Base-by-base conservation (phyloP, 2,888 invertebrate genomes). In the Epirrhoe alternata region DNA sequence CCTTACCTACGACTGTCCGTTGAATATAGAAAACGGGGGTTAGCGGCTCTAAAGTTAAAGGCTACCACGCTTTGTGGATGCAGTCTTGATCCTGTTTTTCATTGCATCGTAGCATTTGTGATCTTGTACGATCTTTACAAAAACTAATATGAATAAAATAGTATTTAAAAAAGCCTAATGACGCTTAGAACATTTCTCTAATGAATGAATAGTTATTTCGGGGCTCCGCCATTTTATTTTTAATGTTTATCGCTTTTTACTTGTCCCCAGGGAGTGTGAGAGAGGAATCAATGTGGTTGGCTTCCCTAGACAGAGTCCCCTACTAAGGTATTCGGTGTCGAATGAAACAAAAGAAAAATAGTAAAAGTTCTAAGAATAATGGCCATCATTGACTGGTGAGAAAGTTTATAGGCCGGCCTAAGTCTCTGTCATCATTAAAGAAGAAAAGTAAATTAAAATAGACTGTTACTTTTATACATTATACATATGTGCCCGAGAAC, bases 191-290 rank as follows among this genome's bases (percentile, higher is more conserved):
- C 67, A 57, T 63, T 64, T 64, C 60, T 51, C 30, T 67, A 63
- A 67, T 64, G 68, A 64, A 55, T 42, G 50, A 64, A 47, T 65
- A 66, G 66, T 67, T 64, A 49, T 61, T 64, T 60, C 72, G 74
- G 69, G 67, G 73, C 62, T 74, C 14, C 69, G 89, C 86, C 90
- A 88, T 90, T 90, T 92, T 92, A 87, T 90, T 90, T 89, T 89
- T 92, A 92, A 92, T 92, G 92, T 87, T 90, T 91, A 89, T 92
- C 87, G 83, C 88, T 84, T 89, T 88, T 89, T 87, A 86, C 85
- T 81, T 74, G 80, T 82, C 88, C 83, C 83, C 35, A 72, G 89
- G 90, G 91, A 85, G 86, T 84, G 86, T 80, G 84, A 84, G 79
- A 81, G 82, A 89, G 78, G 89, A 92, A 92, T 92, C 92, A 92